These are phyloP conservation scores for Peribatodes rhomboidaria DNA, from an alignment of 2,888 invertebrate genomes.

Conservation along the genomic window DNA sequence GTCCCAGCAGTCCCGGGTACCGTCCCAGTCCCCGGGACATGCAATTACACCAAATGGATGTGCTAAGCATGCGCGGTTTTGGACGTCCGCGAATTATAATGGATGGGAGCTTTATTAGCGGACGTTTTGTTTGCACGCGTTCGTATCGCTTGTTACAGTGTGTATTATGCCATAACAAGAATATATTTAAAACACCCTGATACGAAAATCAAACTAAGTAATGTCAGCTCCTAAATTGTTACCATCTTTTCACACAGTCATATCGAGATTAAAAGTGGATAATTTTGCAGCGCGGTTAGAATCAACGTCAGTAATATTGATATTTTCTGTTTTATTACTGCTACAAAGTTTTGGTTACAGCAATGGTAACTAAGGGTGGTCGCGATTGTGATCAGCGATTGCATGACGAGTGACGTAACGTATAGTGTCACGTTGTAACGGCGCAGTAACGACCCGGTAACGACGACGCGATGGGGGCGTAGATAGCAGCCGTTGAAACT, in stretches of 20 bases:
- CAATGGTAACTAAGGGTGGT: not conserved
- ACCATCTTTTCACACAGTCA: no score
- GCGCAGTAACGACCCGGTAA: constrained; percentile 7
- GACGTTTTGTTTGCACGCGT: constrained; percentile 15
- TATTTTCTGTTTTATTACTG: no score
- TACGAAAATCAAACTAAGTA: no score
- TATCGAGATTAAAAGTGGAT: not conserved
- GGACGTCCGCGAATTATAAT: constrained; percentile 48
- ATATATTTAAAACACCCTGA: not conserved
- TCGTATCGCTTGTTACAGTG: not conserved
- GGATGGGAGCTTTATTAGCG: constrained; percentile 52
- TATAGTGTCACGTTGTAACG: constrained; percentile 5
- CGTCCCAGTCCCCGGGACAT: constrained; percentile 21
- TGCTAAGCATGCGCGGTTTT: constrained; percentile 55
- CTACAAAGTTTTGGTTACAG: no score
- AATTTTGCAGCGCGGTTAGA: no score
- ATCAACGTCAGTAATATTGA: no score
- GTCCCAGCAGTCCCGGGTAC: constrained; percentile 35
- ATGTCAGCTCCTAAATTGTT: no score
- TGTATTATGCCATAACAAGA: not conserved
- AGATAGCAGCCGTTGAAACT: constrained; percentile 15
- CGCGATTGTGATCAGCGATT: not conserved
- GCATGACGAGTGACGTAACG: constrained; percentile 12
- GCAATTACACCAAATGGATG: constrained; percentile 58
- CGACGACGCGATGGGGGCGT: constrained; percentile 14